Evolutionary conservation across 2,797 vertebrate genomes (phyloP).

Genomic region (Cryptoprocta ferox): DNA sequence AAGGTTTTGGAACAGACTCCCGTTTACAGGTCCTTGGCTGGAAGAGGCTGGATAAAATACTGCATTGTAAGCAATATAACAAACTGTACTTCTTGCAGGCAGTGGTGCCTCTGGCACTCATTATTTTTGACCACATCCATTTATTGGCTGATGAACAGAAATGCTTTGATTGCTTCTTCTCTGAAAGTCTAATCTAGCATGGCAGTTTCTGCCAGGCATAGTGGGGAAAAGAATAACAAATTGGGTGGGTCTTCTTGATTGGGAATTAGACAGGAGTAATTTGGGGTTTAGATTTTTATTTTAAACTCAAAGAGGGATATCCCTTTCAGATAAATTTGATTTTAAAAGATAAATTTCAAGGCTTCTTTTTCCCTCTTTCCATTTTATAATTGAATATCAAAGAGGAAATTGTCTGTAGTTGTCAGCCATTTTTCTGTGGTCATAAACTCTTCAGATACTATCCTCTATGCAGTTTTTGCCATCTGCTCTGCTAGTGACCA

Average conservation of each 20-base stretch:
- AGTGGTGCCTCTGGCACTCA: conserved; percentile 84
- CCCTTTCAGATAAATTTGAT: conserved; percentile 72
- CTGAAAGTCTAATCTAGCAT: conserved; percentile 75
- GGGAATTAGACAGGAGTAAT: conserved; percentile 68
- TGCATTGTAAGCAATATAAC: conserved; percentile 92
- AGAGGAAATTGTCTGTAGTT: conserved; percentile 74
- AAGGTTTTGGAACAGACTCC: conserved; percentile 91
- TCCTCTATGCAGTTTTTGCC: conserved; percentile 82
- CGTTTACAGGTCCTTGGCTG: conserved; percentile 91
- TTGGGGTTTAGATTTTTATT: conserved; percentile 64
- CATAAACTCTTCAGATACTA: conserved; percentile 78
- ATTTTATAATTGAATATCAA: conserved; percentile 52
- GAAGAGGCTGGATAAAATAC: conserved; percentile 92
- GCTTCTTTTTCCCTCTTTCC: conserved; percentile 56
- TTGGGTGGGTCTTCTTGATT: conserved; percentile 73
- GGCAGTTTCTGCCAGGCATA: conserved; percentile 79
- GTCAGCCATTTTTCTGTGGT: conserved; percentile 84
- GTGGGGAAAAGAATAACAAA: conserved; percentile 46
- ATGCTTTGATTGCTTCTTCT: conserved; percentile 83
- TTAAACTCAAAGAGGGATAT: conserved; percentile 54
- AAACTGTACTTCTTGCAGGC: conserved; percentile 91
- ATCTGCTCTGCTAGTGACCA: conserved; percentile 84
- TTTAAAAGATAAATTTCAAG: conserved; percentile 59
- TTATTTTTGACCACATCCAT: conserved; percentile 84
- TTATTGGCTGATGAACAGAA: conserved; percentile 87